Evolutionary conservation across 2,888 invertebrate species (phyloP), one percentile per base, ranked within the genome.

Genomic region (Leuctra nigra): DNA sequence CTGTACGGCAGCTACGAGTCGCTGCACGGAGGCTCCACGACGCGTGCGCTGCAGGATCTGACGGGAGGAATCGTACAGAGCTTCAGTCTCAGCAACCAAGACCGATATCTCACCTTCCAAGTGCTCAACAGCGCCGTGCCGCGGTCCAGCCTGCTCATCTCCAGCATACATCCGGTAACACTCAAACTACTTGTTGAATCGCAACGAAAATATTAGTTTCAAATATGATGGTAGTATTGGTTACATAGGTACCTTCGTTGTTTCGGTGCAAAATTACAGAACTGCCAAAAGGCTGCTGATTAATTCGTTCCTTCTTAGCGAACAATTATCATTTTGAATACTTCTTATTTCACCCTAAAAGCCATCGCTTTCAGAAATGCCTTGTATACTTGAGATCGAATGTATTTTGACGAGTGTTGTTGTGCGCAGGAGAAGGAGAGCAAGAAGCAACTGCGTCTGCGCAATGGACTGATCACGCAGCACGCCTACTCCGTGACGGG

Each of bases 61-160:
- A 83, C 85, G 3, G 87, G 87, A 47, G 87, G 87, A 55, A 81
- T 87, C 62, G 84, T 86, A 61, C 87, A 87, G 73, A 83, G 84
- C 70, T 85, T 84, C 71, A 75, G 78, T 54, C 75, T 86, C 60
- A 78, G 79, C 56, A 77, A 78, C 59, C 81, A 81, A 68, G 82
- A 83, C 66, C 77, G 79, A 59, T 81, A 80, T 67, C 76, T 84
- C 60, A 81, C 84, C 24, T 79, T 81, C 67, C 84, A 82, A 74
- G 80, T 81, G 64, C 74, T 86, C 55, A 80, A 82, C 70, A 81
- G 83, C 59, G 84, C 83, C 59, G 82, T 84, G 64, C 84, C 85
- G 57, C 75, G 85, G 66, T 83, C 84, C 68, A 83, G 83, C 68
- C 76, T 86, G 60, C 73, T 86, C 54, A 80, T 85, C 62, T 83